Conservation (phyloP, 2,888 invertebrate genomes). For the Paralinhomoeus sp. region DNA sequence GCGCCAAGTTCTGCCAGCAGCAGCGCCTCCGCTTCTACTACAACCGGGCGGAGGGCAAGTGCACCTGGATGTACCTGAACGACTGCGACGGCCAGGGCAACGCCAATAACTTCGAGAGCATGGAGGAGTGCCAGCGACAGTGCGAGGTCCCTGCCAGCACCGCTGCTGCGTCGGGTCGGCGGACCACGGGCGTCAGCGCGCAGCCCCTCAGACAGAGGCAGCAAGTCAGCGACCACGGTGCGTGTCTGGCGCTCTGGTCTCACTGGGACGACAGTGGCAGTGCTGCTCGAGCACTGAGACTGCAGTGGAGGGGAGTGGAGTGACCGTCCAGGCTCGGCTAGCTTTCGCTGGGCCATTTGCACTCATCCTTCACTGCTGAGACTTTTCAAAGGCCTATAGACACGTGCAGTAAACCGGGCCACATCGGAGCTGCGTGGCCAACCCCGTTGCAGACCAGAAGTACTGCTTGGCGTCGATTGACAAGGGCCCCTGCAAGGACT, state of each 20-base stretch:
- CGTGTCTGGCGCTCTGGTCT: too few relatives aligned
- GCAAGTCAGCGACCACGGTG: too few relatives aligned
- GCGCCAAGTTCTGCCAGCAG: too few relatives aligned
- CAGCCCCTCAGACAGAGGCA: too few relatives aligned
- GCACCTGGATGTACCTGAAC: conserved; percentile 5
- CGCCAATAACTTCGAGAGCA: conserved; percentile 6
- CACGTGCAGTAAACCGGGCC: conserved; percentile 7
- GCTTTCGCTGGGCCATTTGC: too few relatives aligned
- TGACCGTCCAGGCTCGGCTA: too few relatives aligned
- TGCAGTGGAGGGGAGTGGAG: too few relatives aligned
- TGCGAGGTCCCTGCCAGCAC: conserved; percentile 7
- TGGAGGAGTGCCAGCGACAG: conserved; percentile 6
- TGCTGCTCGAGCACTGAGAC: too few relatives aligned
- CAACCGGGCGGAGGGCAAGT: not conserved
- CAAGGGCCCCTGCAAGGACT: conserved; percentile 54
- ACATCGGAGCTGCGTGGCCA: conserved; percentile 7
- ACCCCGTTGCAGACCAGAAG: too few relatives aligned
- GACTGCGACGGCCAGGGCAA: conserved; percentile 9
- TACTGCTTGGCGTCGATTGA: conserved; percentile 14
- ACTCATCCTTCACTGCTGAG: too few relatives aligned
- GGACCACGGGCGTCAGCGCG: too few relatives aligned
- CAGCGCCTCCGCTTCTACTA: conserved; percentile 2
- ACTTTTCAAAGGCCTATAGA: conserved; percentile 7
- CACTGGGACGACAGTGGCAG: too few relatives aligned
- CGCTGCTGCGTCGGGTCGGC: conserved; percentile 4